A percentile compares a stretch with the other conserved stretches of the same genome.
phyloP scores from a whole-genome alignment of 2,888 invertebrate species.

The Oxycera nigricornis region DNA sequence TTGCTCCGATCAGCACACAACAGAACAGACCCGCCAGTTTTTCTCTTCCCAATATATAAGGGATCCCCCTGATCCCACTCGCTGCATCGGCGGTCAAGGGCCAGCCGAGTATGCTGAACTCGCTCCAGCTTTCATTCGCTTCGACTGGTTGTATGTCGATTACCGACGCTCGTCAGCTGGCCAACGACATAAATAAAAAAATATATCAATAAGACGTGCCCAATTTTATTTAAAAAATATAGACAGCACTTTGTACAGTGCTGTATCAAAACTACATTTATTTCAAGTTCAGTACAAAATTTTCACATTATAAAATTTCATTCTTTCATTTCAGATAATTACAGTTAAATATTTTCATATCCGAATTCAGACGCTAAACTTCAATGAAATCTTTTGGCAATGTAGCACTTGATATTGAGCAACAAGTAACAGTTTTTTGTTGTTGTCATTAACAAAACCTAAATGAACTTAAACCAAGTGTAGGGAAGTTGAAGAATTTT shows the following conservation, averaged over 20 bases:
- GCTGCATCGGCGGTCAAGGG: too few species aligned
- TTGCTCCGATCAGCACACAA: too few species aligned
- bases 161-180: too few species aligned
- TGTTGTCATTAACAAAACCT: constrained; percentile 19
- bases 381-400: background rate
- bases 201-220: too few species aligned
- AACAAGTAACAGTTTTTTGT: constrained; percentile 13
- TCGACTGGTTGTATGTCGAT: too few species aligned
- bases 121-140: too few species aligned
- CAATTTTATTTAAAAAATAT: too few species aligned
- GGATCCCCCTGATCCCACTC: too few species aligned
- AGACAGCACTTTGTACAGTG: background rate
- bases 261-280: constrained; percentile 34
- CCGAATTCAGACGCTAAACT: background rate
- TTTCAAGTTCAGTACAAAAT: constrained; percentile 25
- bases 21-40: too few species aligned
- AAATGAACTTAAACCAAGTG: constrained; percentile 55
- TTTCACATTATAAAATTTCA: background rate
- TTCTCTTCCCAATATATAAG: too few species aligned
- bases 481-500: constrained; percentile 52
- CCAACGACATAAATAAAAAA: too few species aligned
- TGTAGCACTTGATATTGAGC: background rate
- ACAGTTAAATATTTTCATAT: background rate
- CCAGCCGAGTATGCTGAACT: too few species aligned
- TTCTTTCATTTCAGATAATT: background rate